Evolutionary conservation across 2,888 invertebrate genomes (phyloP).

Genomic region (Eilema depressum): DNA sequence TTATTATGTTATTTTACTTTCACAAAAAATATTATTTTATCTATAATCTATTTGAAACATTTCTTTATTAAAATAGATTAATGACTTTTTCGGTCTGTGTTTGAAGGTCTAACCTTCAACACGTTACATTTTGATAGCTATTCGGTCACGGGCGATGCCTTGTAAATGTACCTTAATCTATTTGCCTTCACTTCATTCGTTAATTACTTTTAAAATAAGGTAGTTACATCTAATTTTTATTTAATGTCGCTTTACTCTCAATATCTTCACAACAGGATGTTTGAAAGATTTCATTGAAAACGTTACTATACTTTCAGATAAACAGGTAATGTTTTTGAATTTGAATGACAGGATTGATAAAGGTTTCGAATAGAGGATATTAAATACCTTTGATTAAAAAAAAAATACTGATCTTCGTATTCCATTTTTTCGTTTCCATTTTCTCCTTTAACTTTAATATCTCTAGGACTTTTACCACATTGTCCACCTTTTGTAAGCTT

Average conservation of each 20-base stretch:
- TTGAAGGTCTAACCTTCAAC: conserved; percentile 58
- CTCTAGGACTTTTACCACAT: conserved; percentile 61
- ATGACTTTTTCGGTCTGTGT: conserved; percentile 34
- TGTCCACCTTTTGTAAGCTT: conserved; percentile 70
- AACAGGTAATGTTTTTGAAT: not conserved
- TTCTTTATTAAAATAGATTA: conserved; percentile 19
- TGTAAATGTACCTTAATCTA: conserved; percentile 50
- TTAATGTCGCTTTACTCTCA: conserved; percentile 38
- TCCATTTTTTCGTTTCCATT: conserved; percentile 28
- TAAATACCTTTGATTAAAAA: not conserved
- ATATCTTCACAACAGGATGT: conserved; percentile 15
- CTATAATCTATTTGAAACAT: conserved; percentile 6
- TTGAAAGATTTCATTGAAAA: not conserved
- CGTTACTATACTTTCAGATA: not conserved
- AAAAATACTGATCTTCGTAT: not conserved
- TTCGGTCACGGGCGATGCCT: conserved; percentile 59
- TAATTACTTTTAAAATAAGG: conserved; percentile 45
- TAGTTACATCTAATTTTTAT: conserved; percentile 11
- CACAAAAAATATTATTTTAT: not conserved
- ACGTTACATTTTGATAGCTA: conserved; percentile 54
- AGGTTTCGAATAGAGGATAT: not conserved
- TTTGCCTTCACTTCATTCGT: conserved; percentile 61
- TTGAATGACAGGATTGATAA: not conserved
- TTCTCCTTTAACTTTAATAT: conserved; percentile 42
- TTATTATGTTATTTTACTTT: no score